These are phyloP conservation scores for Cryptomyrus ogoouensis DNA, from an alignment of 2,113 vertebrate species.

Conservation along the genomic window DNA sequence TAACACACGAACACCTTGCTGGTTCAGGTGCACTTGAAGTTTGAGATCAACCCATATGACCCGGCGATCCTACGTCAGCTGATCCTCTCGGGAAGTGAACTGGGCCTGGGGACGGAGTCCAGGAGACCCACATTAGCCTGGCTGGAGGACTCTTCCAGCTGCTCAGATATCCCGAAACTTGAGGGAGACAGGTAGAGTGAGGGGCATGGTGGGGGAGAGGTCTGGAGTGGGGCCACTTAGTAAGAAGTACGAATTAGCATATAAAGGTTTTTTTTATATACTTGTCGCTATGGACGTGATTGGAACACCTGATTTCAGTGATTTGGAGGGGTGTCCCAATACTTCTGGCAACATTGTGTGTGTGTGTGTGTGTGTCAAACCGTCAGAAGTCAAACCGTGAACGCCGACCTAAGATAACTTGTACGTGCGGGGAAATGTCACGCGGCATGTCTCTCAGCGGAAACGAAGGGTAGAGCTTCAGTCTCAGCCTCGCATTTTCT, in stretches of 20 bases:
- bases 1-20: slow-evolving; percentile 22
- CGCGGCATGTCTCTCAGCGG: too few species aligned
- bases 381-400: too few species aligned
- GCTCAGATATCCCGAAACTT: slow-evolving; percentile 94
- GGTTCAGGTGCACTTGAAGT: slow-evolving; percentile 90
- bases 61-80: slow-evolving; percentile 88
- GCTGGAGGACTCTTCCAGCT: slow-evolving; percentile 91
- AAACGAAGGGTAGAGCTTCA: too few species aligned
- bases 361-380: too few species aligned
- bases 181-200: slow-evolving; percentile 91
- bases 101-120: slow-evolving; percentile 77
- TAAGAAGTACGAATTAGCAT: not conserved
- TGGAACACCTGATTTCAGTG: too few species aligned
- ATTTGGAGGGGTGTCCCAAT: too few species aligned
- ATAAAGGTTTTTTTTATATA: too few species aligned
- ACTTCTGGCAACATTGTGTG: too few species aligned
- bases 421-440: too few species aligned
- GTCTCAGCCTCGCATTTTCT: too few species aligned
- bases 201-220: not conserved
- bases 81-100: slow-evolving; percentile 76
- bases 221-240: not conserved
- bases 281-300: too few species aligned
- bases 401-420: too few species aligned
- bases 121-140: slow-evolving; percentile 87
- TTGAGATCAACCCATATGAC: slow-evolving; percentile 96